Conservation (phyloP, 2,113 vertebrate species). For the Bungarus multicinctus region DNA sequence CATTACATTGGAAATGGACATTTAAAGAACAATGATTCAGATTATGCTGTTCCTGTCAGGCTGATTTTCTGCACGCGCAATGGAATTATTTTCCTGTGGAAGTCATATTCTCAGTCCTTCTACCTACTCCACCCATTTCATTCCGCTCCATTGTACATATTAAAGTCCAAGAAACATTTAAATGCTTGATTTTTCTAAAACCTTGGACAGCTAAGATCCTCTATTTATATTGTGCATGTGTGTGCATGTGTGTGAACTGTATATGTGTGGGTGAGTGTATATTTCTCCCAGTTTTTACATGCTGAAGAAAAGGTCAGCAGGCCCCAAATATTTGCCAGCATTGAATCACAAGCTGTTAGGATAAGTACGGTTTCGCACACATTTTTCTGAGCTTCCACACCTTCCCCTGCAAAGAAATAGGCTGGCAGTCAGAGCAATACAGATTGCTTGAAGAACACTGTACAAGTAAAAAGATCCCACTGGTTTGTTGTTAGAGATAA, state of each 20-base stretch:
- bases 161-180: neutral
- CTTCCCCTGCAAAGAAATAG: slow-evolving; percentile 57
- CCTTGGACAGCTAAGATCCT: neutral
- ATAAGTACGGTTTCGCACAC: slow-evolving; percentile 60
- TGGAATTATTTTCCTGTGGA: neutral
- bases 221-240: neutral
- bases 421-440: slow-evolving; percentile 54
- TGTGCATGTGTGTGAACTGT: neutral
- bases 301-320: slow-evolving; percentile 60
- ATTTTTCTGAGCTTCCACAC: slow-evolving; percentile 58
- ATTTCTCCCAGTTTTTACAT: neutral
- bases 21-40: neutral
- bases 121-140: neutral
- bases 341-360: slow-evolving; percentile 55
- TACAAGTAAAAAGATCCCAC: slow-evolving; percentile 41
- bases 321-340: slow-evolving; percentile 53
- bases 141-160: neutral
- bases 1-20: neutral
- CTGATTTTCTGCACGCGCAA: neutral
- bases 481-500: slow-evolving; percentile 25
- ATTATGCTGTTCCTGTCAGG: neutral
- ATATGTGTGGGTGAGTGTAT: neutral
- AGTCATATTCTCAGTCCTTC: neutral
- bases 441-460: slow-evolving; percentile 49
- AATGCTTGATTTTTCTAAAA: neutral